A percentile compares a stretch with the other conserved stretches of the same genome.
Evolutionary conservation across 2,888 invertebrate species (phyloP).

Genomic region (Beris chalybata): DNA sequence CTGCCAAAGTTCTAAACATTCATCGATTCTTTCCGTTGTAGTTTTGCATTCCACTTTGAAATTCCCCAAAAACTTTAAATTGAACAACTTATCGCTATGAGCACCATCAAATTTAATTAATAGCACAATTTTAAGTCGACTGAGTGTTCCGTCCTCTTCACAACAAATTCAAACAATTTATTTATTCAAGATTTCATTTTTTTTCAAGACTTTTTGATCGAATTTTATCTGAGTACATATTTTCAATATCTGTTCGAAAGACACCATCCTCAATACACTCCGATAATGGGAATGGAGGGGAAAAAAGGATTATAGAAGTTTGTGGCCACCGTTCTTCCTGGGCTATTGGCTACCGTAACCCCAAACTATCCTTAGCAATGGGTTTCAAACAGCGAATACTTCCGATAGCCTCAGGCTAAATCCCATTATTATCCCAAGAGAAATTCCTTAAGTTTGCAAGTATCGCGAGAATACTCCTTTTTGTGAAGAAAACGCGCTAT

Average conservation of each 20-base stretch:
- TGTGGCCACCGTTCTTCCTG: not conserved
- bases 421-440: conserved; percentile 28
- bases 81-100: too few relatives aligned
- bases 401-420: conserved; percentile 26
- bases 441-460: conserved; percentile 31
- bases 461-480: conserved; percentile 23
- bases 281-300: not conserved
- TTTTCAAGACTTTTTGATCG: not conserved
- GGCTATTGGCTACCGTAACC: not conserved
- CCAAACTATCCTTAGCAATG: conserved; percentile 10
- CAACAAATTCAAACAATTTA: too few relatives aligned
- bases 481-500: not conserved
- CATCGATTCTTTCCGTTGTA: too few relatives aligned
- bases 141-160: too few relatives aligned
- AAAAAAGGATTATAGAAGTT: conserved; percentile 2
- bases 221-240: conserved; percentile 9
- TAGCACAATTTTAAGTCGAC: too few relatives aligned
- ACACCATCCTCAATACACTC: not conserved
- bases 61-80: too few relatives aligned
- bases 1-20: too few relatives aligned
- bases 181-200: not conserved
- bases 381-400: conserved; percentile 18
- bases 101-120: too few relatives aligned
- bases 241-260: not conserved
- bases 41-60: too few relatives aligned